Base-by-base conservation (phyloP, 2,888 invertebrate species). In the Scotopteryx bipunctaria region DNA sequence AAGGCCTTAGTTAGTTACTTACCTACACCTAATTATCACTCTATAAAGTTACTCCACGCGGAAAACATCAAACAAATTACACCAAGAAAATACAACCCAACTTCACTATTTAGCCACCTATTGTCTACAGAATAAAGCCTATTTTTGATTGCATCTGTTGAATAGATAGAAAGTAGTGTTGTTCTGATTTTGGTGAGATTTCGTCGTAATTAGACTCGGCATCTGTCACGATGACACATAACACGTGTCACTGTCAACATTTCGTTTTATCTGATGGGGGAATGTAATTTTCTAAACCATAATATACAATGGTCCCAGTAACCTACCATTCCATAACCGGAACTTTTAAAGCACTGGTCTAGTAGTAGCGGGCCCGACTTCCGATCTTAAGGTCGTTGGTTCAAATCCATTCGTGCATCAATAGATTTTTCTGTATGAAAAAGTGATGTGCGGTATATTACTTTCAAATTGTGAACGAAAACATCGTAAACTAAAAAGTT, bases 201-300 rank as follows among this genome's bases (percentile, higher is more conserved):
- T 56, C 32, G 32, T 27, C 25, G 63, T 80, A 83, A 84, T 84
- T 83, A 83, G 78, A 66, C 66, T 72, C 67, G 71, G 62, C 78
- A 76, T 80, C 68, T 63, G 77, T 82, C 82, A 81, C 51, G 37
- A 36, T 31, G 45, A 36, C 43, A 32, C 36, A 56, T 55, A 66
- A 76, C 83, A 82, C 68, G 69, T 83, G 83, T 77, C 55, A 40
- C 58, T 76, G 82, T 83, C 77, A 69, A 57, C 78, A 63, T 59
- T 16, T 31, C 41, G 27, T 40, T 27, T n/a, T 25, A 9, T 27
- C 9, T 9, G 27, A 8, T 5, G 25, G 25, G 1, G 27, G 9
- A 25, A 25, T 27, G 27, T 27, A 27, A 2, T n/a, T n/a, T n/a
- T n/a, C n/a, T n/a, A n/a, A n/a, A n/a, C n/a, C n/a, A n/a, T n/a